Evolutionary conservation across 2,113 vertebrate genomes (phyloP).

Genomic region (Lampris megalopsis): DNA sequence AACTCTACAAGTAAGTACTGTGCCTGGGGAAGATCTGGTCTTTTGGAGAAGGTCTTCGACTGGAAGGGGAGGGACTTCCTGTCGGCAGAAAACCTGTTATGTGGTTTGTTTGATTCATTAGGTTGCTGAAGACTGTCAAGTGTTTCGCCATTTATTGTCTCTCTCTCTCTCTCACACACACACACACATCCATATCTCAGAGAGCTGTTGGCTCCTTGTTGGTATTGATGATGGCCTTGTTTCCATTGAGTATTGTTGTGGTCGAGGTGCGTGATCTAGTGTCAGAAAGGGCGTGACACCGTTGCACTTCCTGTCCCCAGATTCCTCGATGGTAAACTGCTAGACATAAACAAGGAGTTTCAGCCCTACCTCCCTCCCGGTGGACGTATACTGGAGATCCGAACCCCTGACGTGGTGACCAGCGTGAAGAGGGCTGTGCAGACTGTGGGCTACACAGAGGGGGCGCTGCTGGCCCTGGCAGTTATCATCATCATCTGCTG

Average conservation of each 20-base stretch:
- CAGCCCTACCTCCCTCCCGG: constrained; percentile 93
- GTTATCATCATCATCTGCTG: constrained; percentile 98
- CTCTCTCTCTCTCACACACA: neutral
- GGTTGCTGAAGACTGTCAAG: too few relatives aligned
- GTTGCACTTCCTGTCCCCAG: constrained; percentile 68
- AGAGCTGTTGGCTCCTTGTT: neutral
- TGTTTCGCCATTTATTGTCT: too few relatives aligned
- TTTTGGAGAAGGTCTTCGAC: too few relatives aligned
- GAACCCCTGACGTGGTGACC: constrained; percentile 91
- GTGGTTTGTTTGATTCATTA: neutral
- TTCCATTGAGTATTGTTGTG: neutral
- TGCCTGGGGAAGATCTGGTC: neutral
- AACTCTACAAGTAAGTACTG: constrained; percentile 93
- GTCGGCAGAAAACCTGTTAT: neutral
- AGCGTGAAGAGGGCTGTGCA: constrained; percentile 94
- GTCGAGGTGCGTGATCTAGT: neutral
- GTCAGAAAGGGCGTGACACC: neutral
- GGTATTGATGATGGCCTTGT: neutral
- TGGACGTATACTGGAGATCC: constrained; percentile 95
- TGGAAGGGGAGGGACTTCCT: too few relatives aligned
- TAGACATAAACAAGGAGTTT: constrained; percentile 98
- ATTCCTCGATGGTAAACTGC: constrained; percentile 95
- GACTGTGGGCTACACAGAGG: constrained; percentile 93
- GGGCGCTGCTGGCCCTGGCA: constrained; percentile 92
- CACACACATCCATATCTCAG: neutral